Evolutionary conservation across 2,888 invertebrate species (phyloP).

Genomic region (Yponomeuta evonymella): DNA sequence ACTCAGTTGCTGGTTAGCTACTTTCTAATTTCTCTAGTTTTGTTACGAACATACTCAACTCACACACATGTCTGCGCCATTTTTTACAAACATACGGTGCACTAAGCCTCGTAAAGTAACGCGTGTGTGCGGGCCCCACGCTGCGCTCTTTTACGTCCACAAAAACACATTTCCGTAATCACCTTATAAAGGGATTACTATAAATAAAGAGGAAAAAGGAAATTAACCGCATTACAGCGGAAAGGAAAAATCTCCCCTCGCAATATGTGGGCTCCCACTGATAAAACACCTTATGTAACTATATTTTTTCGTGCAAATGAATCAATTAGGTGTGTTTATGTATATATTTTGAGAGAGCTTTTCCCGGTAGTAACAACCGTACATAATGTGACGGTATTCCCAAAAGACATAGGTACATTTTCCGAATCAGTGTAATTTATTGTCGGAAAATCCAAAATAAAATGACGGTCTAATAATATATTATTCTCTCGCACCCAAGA

Average conservation of each 20-base stretch:
- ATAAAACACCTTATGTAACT: conserved; percentile 63
- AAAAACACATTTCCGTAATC: conserved; percentile 76
- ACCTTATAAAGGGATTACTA: conserved; percentile 77
- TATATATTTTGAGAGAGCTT: conserved; percentile 23
- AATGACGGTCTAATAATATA: background rate
- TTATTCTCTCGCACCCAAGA: conserved; percentile 19
- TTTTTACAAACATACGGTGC: conserved; percentile 16
- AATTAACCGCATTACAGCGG: conserved; percentile 72
- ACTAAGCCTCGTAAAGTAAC: conserved; percentile 41
- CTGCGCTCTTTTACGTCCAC: conserved; percentile 73
- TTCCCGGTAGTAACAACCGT: conserved; percentile 35
- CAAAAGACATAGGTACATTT: background rate
- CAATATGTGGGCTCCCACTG: conserved; percentile 73
- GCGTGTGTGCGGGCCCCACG: conserved; percentile 50
- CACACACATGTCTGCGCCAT: conserved; percentile 5
- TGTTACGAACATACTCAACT: conserved; percentile 1
- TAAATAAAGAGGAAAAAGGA: conserved; percentile 77
- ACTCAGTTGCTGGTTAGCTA: background rate
- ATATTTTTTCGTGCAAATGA: conserved; percentile 62
- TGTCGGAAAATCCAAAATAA: background rate
- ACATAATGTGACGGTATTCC: conserved; percentile 10
- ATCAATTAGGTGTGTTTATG: conserved; percentile 60
- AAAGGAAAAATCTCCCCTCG: conserved; percentile 67
- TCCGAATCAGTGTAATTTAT: background rate
- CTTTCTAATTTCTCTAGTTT: background rate